phyloP scores from a whole-genome alignment of 2,113 vertebrate genomes.

The Platichthys stellatus region DNA sequence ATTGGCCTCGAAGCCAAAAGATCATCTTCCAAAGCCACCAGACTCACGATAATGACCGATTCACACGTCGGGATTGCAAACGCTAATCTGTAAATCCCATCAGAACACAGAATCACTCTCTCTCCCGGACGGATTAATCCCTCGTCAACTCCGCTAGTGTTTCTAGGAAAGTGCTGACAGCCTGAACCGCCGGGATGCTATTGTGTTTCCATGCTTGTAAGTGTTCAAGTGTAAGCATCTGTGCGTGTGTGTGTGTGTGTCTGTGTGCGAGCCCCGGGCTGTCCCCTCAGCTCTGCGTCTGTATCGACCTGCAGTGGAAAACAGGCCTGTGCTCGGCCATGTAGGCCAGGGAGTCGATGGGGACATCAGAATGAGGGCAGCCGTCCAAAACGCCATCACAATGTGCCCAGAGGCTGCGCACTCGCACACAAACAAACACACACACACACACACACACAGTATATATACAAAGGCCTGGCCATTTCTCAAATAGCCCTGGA shows the following conservation, averaged over 20 bases:
- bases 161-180: slow-evolving; percentile 35
- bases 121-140: slow-evolving; percentile 42
- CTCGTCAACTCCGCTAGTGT: slow-evolving; percentile 24
- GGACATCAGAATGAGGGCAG: slow-evolving; percentile 76
- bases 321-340: slow-evolving; percentile 65
- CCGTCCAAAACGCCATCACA: slow-evolving; percentile 66
- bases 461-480: slow-evolving; percentile 58
- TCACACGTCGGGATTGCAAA: slow-evolving; percentile 44
- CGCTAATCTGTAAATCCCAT: slow-evolving; percentile 53
- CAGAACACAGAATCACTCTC: slow-evolving; percentile 26
- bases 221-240: slow-evolving; percentile 35
- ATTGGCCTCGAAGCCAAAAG: background rate
- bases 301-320: slow-evolving; percentile 74
- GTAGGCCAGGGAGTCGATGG: slow-evolving; percentile 74
- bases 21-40: background rate
- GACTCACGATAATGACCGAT: slow-evolving; percentile 2
- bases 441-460: slow-evolving; percentile 25
- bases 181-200: slow-evolving; percentile 20
- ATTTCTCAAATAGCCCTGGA: slow-evolving; percentile 62
- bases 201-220: slow-evolving; percentile 62
- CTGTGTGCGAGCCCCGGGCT: slow-evolving; percentile 59
- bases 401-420: slow-evolving; percentile 49
- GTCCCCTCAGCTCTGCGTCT: slow-evolving; percentile 63
- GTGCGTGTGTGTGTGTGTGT: slow-evolving; percentile 29
- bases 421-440: slow-evolving; percentile 28